Evolutionary conservation across 1,140 invertebrate genomes (phyloP).

Genomic region (Chironomus striatipennis): DNA sequence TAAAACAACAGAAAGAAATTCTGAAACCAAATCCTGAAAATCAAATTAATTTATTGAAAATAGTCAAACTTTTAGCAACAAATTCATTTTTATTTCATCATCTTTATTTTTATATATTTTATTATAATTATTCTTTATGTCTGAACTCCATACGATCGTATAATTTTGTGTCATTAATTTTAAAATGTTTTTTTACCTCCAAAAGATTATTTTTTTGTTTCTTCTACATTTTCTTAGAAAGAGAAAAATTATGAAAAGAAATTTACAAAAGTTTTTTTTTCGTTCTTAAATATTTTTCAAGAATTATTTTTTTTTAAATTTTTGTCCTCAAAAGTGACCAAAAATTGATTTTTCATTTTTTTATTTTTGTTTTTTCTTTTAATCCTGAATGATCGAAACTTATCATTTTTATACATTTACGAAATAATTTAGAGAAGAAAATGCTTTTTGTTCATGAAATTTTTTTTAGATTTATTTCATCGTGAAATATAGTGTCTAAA

Average conservation of each 20-base stretch:
- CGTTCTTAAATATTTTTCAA: constrained; percentile 9
- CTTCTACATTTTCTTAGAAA: constrained; percentile 9
- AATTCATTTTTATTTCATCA: constrained; percentile 20
- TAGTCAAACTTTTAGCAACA: background rate
- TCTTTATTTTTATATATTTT: constrained; percentile 18
- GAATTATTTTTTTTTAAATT: background rate
- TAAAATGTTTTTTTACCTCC: constrained; percentile 17
- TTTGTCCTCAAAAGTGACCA: background rate
- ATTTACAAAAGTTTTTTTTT: constrained; percentile 14
- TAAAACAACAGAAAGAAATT: too few species aligned
- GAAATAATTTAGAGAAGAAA: constrained; percentile 14
- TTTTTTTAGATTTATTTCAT: background rate
- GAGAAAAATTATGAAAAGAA: constrained; percentile 9
- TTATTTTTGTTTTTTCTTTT: background rate
- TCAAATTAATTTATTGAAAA: background rate
- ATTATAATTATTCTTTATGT: constrained; percentile 18
- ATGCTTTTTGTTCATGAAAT: background rate
- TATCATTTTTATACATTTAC: constrained; percentile 10
- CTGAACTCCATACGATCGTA: constrained; percentile 22
- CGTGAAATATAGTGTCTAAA: background rate
- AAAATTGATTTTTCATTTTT: background rate
- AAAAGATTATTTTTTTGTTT: constrained; percentile 1
- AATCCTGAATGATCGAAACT: constrained; percentile 7
- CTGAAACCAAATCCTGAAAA: background rate
- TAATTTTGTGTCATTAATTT: constrained; percentile 17